Evolutionary conservation across 2,797 vertebrate genomes (phyloP).

Genomic region (Coregonus sp.): DNA sequence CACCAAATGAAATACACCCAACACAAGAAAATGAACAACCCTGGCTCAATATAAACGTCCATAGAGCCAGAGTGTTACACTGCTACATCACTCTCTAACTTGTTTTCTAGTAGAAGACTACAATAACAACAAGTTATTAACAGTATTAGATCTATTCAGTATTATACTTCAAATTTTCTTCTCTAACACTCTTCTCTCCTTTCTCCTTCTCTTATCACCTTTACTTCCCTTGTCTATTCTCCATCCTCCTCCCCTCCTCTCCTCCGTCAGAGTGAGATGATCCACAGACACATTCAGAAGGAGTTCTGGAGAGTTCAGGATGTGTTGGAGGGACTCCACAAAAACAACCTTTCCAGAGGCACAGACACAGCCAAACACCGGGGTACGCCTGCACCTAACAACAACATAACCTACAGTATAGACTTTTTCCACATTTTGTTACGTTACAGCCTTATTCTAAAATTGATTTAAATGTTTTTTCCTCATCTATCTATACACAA

Average conservation of each 20-base stretch:
- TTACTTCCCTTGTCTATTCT: neutral
- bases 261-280: constrained; percentile 82
- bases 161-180: constrained; percentile 37
- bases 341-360: constrained; percentile 89
- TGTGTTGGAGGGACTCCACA: constrained; percentile 92
- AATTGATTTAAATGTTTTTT: too few relatives aligned
- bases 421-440: too few relatives aligned
- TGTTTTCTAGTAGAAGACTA: neutral
- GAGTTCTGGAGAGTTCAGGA: constrained; percentile 98
- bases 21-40: too few relatives aligned
- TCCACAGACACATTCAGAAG: constrained; percentile 91
- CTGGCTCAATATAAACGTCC: too few relatives aligned
- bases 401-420: neutral
- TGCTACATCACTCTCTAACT: neutral
- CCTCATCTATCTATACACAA: too few relatives aligned
- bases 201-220: neutral
- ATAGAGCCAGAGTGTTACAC: too few relatives aligned
- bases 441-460: too few relatives aligned
- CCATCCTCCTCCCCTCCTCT: neutral
- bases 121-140: neutral
- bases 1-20: too few relatives aligned
- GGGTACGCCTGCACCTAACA: constrained; percentile 67
- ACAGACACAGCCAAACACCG: constrained; percentile 92
- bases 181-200: neutral
- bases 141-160: neutral